Evolutionary conservation across 2,113 vertebrate species (phyloP).

Genomic region (Sebastes schlegelii): DNA sequence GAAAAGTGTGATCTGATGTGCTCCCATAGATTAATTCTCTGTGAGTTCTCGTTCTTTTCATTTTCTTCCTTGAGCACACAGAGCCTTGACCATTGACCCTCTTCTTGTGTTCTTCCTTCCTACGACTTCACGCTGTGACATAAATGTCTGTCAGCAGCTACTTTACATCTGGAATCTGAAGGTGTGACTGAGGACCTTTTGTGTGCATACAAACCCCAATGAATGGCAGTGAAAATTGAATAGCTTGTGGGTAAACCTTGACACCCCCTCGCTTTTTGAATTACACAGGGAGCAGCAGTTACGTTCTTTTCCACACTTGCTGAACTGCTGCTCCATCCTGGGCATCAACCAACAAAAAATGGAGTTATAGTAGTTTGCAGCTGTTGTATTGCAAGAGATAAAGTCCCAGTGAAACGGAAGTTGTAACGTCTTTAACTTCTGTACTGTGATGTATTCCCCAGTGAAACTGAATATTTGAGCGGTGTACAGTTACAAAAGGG

Average conservation of each 20-base stretch:
- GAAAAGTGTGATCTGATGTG: background rate
- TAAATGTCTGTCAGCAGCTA: background rate
- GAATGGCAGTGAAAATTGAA: conserved; percentile 9
- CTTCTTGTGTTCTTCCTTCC: background rate
- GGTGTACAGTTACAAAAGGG: too few relatives aligned
- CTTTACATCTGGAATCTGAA: background rate
- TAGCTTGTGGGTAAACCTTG: conserved; percentile 1
- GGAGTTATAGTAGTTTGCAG: too few relatives aligned
- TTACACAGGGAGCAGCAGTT: background rate
- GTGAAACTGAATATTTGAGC: too few relatives aligned
- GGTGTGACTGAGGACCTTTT: background rate
- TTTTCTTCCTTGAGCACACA: background rate
- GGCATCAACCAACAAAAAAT: too few relatives aligned
- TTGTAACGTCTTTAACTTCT: too few relatives aligned
- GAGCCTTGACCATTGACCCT: background rate
- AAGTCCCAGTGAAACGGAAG: too few relatives aligned
- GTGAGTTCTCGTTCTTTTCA: background rate
- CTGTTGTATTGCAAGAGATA: too few relatives aligned
- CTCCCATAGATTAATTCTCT: background rate
- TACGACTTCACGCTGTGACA: background rate
- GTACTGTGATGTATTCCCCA: too few relatives aligned
- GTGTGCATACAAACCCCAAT: background rate
- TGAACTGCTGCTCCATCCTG: background rate
- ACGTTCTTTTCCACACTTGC: background rate
- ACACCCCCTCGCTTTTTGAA: background rate